Conservation (phyloP, 2,113 vertebrate species). For the Felis catus region DNA sequence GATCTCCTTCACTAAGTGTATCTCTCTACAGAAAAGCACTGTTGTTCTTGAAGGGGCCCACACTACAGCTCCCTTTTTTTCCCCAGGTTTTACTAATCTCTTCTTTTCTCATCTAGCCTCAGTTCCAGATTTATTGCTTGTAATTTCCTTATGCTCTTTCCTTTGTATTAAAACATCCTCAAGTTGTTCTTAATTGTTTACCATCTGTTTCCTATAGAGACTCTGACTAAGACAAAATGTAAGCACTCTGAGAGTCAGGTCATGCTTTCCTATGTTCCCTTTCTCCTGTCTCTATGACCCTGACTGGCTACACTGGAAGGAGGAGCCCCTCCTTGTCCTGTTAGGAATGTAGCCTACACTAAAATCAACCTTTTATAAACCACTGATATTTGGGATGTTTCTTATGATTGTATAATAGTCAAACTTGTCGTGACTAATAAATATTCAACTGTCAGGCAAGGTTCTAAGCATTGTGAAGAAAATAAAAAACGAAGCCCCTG, state of each 20-base stretch:
- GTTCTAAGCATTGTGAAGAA: not conserved
- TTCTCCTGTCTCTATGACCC: not conserved
- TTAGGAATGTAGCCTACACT: not conserved
- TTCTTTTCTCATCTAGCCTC: not conserved
- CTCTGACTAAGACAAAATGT: not conserved
- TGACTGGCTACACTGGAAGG: not conserved
- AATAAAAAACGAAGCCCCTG: not conserved
- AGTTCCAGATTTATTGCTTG: not conserved
- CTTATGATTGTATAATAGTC: not conserved
- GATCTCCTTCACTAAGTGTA: not conserved
- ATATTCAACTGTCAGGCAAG: not conserved
- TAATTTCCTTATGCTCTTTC: not conserved
- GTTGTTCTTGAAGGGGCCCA: not conserved
- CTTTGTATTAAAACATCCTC: not conserved
- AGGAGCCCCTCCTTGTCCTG: not conserved
- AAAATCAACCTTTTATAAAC: not conserved
- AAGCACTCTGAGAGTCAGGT: not conserved
- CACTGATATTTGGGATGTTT: not conserved
- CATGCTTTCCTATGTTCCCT: not conserved
- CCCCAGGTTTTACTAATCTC: not conserved
- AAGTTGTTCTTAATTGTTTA: not conserved
- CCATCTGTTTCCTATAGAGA: not conserved
- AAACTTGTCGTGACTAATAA: not conserved
- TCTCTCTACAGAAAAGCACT: not conserved
- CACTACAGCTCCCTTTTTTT: not conserved